These are phyloP conservation scores for Pyrrhosoma nymphula DNA, from an alignment of 2,888 invertebrate species.

Conservation along the genomic window DNA sequence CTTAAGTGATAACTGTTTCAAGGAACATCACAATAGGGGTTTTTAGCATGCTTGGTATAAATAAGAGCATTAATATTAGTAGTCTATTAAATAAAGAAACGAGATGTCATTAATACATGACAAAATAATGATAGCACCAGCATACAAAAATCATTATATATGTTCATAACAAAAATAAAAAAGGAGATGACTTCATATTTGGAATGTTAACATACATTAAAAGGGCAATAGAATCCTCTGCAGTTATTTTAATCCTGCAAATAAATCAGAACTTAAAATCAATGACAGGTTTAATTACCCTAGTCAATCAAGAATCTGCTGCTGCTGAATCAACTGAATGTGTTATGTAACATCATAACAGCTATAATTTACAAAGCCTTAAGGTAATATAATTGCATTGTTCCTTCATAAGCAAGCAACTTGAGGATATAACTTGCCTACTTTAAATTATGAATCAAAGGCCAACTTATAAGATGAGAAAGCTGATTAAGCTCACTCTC, in stretches of 20 bases:
- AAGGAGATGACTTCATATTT: neutral
- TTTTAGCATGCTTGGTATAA: neutral
- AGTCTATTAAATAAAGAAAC: neutral
- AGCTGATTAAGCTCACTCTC: no score
- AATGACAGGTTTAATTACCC: no score
- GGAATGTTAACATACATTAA: neutral
- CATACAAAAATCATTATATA: neutral
- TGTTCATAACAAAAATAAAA: neutral
- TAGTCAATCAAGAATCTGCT: no score
- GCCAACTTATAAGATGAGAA: no score
- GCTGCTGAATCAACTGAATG: no score
- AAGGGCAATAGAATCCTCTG: neutral
- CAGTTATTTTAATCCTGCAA: neutral
- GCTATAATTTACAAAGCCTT: no score
- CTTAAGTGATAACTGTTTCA: neutral
- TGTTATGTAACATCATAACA: no score
- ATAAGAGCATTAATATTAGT: neutral
- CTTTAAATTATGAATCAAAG: no score
- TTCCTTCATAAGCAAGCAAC: no score
- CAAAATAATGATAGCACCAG: slow-evolving; percentile 1
- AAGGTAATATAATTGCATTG: neutral
- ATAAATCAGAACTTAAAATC: neutral
- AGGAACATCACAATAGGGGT: neutral
- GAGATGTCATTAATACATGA: neutral
- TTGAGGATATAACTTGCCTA: no score